A percentile compares a stretch with the other conserved stretches of the same genome.
Evolutionary conservation across 2,797 vertebrate genomes (phyloP).

Genomic region (Mus minutoides): DNA sequence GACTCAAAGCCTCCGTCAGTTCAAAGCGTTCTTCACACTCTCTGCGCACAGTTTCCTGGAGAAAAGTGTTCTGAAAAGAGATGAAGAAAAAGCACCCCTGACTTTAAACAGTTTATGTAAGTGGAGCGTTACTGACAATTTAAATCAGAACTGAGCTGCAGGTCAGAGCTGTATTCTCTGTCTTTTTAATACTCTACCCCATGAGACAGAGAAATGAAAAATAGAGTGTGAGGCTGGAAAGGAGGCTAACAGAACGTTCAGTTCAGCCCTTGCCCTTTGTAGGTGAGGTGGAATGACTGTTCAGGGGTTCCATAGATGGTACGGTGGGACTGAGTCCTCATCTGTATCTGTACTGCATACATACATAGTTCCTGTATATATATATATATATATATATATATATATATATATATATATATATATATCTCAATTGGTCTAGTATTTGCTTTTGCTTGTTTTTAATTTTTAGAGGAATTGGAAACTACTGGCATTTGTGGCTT

Average conservation of each 20-base stretch:
- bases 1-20: slow-evolving; percentile 91
- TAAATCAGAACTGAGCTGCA: not conserved
- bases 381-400: not conserved
- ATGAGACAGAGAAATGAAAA: not conserved
- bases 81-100: not conserved
- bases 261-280: not conserved
- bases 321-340: not conserved
- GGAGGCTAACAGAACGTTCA: not conserved
- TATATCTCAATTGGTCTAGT: not conserved
- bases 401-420: too few species aligned
- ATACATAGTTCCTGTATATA: not conserved
- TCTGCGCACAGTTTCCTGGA: slow-evolving; percentile 93
- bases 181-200: not conserved
- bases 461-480: not conserved
- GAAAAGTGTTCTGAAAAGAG: slow-evolving; percentile 89
- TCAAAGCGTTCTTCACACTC: slow-evolving; percentile 95
- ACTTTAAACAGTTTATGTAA: not conserved
- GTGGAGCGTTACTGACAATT: not conserved
- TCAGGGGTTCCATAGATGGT: not conserved
- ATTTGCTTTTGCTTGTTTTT: not conserved
- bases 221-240: not conserved
- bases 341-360: not conserved
- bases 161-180: not conserved
- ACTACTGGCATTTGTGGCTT: not conserved
- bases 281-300: not conserved